These are phyloP conservation scores for Antheraea assamensis DNA, from an alignment of 2,888 invertebrate species.

Conservation along the genomic window DNA sequence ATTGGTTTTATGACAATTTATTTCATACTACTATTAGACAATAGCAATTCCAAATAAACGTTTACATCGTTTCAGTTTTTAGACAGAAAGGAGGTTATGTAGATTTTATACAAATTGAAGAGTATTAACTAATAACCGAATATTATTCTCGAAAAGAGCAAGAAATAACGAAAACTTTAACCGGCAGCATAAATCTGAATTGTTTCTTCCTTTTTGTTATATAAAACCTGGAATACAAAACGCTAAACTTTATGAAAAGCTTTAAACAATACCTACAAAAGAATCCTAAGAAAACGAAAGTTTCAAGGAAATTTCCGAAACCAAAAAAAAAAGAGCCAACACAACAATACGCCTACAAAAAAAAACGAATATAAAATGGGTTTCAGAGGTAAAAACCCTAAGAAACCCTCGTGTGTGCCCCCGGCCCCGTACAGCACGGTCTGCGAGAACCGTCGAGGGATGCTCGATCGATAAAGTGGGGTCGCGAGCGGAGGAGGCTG, in stretches of 20 bases:
- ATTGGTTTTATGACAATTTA: background rate
- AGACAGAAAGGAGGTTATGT: background rate
- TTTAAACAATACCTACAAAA: background rate
- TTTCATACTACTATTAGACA: background rate
- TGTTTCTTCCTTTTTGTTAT: no score
- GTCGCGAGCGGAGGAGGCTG: conserved; percentile 52
- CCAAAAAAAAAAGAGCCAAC: background rate
- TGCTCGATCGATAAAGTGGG: conserved; percentile 64
- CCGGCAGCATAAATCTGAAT: no score
- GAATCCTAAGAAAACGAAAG: background rate
- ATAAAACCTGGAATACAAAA: background rate
- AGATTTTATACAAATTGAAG: background rate
- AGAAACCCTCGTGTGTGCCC: conserved; percentile 52
- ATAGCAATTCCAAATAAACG: background rate
- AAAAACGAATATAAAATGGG: conserved; percentile 22
- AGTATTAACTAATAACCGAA: no score
- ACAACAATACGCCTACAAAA: background rate
- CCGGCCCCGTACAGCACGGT: conserved; percentile 45
- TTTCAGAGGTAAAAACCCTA: conserved; percentile 48
- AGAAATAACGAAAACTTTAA: background rate
- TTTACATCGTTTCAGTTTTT: background rate
- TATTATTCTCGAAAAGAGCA: background rate
- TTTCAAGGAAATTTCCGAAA: background rate
- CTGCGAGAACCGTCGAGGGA: conserved; percentile 39
- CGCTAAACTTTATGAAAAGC: background rate